Percentiles rank a stretch among this genome's conserved stretches.
These are phyloP conservation scores for Lutjanus argentimaculatus DNA, from an alignment of 2,797 vertebrate genomes.

Conservation along the genomic window DNA sequence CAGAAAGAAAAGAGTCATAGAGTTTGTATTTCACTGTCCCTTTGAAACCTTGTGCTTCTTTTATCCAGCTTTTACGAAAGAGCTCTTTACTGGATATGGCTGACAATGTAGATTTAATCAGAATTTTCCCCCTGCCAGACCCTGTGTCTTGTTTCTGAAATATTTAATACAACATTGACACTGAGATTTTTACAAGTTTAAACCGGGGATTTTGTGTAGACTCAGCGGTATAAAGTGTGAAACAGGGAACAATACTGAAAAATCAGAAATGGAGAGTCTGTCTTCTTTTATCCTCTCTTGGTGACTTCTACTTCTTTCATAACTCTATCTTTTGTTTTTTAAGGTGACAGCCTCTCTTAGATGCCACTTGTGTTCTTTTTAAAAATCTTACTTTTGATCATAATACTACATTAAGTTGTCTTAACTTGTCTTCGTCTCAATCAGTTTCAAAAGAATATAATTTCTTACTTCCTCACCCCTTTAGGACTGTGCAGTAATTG, in stretches of 20 bases:
- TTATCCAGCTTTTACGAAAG: not conserved
- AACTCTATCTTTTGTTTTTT: conserved; percentile 20
- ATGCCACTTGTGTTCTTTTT: conserved; percentile 8
- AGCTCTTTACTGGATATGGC: not conserved
- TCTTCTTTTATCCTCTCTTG: conserved; percentile 31
- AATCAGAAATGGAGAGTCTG: conserved; percentile 26
- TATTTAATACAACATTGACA: conserved; percentile 21
- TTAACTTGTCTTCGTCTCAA: conserved; percentile 4
- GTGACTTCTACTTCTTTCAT: conserved; percentile 1
- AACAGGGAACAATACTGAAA: conserved; percentile 29
- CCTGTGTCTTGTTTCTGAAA: conserved; percentile 24
- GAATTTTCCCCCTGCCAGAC: not conserved
- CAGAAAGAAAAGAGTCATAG: not conserved
- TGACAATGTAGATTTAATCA: conserved; percentile 23
- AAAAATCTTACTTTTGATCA: conserved; percentile 35
- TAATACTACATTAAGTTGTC: conserved; percentile 8
- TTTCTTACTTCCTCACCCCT: conserved; percentile 17
- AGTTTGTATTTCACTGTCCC: conserved; percentile 3
- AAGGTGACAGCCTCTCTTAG: conserved; percentile 6
- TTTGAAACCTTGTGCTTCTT: conserved; percentile 14
- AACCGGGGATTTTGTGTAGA: conserved; percentile 31
- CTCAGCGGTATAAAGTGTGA: conserved; percentile 30
- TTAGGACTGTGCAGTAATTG: conserved; percentile 15
- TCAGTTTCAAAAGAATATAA: conserved; percentile 10
- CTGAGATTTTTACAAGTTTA: conserved; percentile 25